These are phyloP conservation scores for Nomia melanderi DNA, from an alignment of 1,140 invertebrate species.

Conservation along the genomic window DNA sequence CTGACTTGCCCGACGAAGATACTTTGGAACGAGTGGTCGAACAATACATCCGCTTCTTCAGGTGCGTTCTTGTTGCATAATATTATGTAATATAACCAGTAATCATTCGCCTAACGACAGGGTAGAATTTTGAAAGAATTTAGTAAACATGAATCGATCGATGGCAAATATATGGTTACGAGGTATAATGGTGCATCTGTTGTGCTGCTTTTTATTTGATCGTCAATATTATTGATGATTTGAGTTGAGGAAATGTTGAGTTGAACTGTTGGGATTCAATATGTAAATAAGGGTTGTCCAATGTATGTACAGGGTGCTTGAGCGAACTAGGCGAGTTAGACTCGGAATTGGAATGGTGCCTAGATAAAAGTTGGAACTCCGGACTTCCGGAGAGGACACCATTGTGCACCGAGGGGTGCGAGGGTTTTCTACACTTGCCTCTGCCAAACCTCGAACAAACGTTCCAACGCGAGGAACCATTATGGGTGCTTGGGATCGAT, in stretches of 20 bases:
- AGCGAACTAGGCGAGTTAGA: conserved; percentile 75
- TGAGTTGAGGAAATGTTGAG: too few species aligned
- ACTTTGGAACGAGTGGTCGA: conserved; percentile 75
- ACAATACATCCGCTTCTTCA: conserved; percentile 51
- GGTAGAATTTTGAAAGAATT: too few species aligned
- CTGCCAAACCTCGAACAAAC: conserved; percentile 70
- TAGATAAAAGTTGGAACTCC: conserved; percentile 74
- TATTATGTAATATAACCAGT: too few species aligned
- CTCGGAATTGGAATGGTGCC: conserved; percentile 76
- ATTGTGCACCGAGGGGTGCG: conserved; percentile 79
- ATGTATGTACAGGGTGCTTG: conserved; percentile 58
- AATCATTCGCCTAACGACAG: too few species aligned
- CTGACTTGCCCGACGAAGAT: conserved; percentile 71
- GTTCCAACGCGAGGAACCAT: conserved; percentile 72
- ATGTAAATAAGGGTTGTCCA: not conserved
- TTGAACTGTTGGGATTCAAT: not conserved
- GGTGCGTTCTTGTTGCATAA: conserved; percentile 33
- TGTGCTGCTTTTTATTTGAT: too few species aligned
- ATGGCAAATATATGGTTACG: too few species aligned
- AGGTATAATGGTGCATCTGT: too few species aligned
- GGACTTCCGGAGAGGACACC: conserved; percentile 78
- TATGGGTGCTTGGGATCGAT: conserved; percentile 78
- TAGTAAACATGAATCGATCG: too few species aligned
- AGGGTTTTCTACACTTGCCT: conserved; percentile 77
- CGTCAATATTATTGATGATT: too few species aligned